Base-by-base conservation (phyloP, 1,140 invertebrate genomes). In the Heliconius himera region DNA sequence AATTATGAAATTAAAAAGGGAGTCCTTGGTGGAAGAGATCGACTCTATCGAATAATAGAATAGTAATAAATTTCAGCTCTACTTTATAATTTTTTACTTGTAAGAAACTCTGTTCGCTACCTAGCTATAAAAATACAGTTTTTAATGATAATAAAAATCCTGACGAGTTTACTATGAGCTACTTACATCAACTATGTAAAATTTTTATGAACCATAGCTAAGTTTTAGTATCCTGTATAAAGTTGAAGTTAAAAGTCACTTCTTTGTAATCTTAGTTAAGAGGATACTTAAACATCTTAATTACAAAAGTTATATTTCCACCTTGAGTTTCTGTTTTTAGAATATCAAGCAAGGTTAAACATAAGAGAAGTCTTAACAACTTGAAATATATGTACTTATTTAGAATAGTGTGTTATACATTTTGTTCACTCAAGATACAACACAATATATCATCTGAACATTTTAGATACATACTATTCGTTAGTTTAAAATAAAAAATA, bases 181-280 rank as follows among this genome's bases (percentile, higher is more conserved):
- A 66, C 60, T 66, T 26, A 29, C 74, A 74, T 74, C 41, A 26
- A 33, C 41, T 51, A 36, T 72, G 76, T 77, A 70, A 75, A 78
- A 60, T 54, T 60, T 71, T 75, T 71, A 79, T 74, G 73, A 78
- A 70, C 60, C 6, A 36, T 76, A 13, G 33, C 22, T 46, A 76
- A 76, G 33, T 76, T 70, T 77, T 77, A 71, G 71, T 70, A 71
- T 54, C 66, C 46, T 46, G 29, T 77, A 72, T 72, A 71, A 77
- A 72, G 3, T 54, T 36, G 49, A 77, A 71, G 46, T 66, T 77
- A 18, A 72, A 38, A 71, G 20, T 77, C 0, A 36, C 46, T 70
- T 54, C 29, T 77, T 77, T 54, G 46, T 54, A 26, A 71, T 77
- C 38, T 49, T 54, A 72, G 18, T 71, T 71, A 77, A 77, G 36